Percentiles rank a stretch among this genome's conserved stretches.
Evolutionary conservation across 2,797 vertebrate species (phyloP).

Genomic region (Peromyscus melanophrys): DNA sequence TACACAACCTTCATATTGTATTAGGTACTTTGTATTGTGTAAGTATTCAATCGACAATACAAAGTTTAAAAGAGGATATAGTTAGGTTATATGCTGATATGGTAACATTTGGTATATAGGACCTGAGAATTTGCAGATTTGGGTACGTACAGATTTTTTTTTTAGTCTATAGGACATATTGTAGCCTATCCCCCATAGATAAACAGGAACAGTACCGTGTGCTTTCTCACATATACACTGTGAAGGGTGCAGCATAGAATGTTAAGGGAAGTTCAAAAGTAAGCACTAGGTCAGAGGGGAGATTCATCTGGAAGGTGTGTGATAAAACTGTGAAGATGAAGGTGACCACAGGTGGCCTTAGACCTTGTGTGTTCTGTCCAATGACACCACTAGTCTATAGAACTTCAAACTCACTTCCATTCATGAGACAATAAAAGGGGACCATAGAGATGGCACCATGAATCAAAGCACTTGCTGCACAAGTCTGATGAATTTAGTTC

Average conservation of each 20-base stretch:
- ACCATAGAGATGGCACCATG: too few relatives aligned
- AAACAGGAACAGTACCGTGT: too few relatives aligned
- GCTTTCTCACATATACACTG: accelerated
- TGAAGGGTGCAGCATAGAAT: accelerated
- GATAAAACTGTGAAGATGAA: neutral
- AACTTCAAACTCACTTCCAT: neutral
- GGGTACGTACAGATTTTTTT: neutral
- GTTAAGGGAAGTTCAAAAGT: neutral
- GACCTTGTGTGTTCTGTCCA: neutral
- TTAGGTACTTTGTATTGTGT: neutral
- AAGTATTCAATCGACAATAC: neutral
- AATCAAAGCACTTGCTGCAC: neutral
- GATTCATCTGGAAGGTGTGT: neutral
- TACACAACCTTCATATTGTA: neutral
- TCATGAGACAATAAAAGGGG: neutral
- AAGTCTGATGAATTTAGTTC: neutral
- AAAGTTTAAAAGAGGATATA: neutral
- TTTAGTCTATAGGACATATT: too few relatives aligned
- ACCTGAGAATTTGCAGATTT: neutral
- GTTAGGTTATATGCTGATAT: neutral
- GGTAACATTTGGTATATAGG: neutral
- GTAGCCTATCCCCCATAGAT: neutral
- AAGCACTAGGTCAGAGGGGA: neutral
- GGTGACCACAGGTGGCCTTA: neutral
- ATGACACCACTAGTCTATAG: accelerated